These are phyloP conservation scores for Paraescarpia echinospica DNA, from an alignment of 1,140 invertebrate species.

Conservation along the genomic window DNA sequence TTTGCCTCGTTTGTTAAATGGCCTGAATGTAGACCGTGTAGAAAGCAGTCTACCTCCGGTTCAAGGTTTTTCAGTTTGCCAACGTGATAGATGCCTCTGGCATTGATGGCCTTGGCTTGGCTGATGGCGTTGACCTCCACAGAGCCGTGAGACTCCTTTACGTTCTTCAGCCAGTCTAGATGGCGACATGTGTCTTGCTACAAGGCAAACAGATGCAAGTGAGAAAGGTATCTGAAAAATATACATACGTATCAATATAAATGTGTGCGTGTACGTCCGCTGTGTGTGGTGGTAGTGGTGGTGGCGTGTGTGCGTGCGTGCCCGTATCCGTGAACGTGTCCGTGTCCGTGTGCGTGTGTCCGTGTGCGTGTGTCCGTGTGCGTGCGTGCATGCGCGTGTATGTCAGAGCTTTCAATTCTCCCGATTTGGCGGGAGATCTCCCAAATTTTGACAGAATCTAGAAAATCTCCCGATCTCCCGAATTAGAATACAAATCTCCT, in stretches of 20 bases:
- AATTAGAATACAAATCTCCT: too few relatives aligned
- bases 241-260: background rate
- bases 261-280: too few relatives aligned
- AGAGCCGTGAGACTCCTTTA: constrained; percentile 47
- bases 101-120: constrained; percentile 48
- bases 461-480: too few relatives aligned
- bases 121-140: constrained; percentile 49
- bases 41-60: background rate
- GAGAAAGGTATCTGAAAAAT: background rate
- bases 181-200: constrained; percentile 16
- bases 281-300: too few relatives aligned
- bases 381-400: too few relatives aligned
- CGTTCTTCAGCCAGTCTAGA: constrained; percentile 45
- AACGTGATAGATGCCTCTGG: constrained; percentile 42
- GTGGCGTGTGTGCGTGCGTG: too few relatives aligned
- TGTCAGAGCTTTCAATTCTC: too few relatives aligned
- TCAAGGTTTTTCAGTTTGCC: constrained; percentile 26
- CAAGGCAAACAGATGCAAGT: background rate
- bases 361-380: too few relatives aligned
- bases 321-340: too few relatives aligned
- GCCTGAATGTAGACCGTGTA: background rate
- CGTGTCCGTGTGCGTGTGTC: too few relatives aligned
- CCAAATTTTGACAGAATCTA: too few relatives aligned
- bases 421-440: too few relatives aligned
- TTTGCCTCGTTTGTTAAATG: background rate